Base-by-base conservation (phyloP, 1,140 invertebrate genomes). In the Pseudoatta argentina region DNA sequence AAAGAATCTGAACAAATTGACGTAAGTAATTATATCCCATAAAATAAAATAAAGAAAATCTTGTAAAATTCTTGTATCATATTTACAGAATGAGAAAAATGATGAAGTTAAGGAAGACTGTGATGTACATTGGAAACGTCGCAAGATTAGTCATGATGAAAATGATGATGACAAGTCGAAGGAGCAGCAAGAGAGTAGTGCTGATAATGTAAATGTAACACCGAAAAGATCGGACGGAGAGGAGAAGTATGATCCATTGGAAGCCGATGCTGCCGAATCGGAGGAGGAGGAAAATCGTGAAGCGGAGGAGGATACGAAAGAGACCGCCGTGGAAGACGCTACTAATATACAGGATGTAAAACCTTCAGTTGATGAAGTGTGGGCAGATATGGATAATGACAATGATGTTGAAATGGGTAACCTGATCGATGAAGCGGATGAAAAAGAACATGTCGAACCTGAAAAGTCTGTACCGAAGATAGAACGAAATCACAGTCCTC, bases 241-340 rank as follows among this genome's bases (percentile, higher is more conserved):
- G 53, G 93, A 94, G 1, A 94, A 94, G 18, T 94, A 94, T 69
- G 94, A 95, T 88, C 94, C 94, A 0, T 82, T 94, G 24, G 94
- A 95, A 85, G 93, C 93, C 0, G 94, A 94, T 7, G 93, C 91
- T 1, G 94, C 95, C 79, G 85, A 87, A 27, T 93, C 93, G 30
- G 92, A 93, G 30, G 91, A 93, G 1, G 89, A 93, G 24, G 85
- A 90, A 2, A 91, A 91, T 79, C 83, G 27, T 2, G 92, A 87
- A 48, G 48, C 12, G 5, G 81, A 89, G 1, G 72, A 81, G 24
- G 79, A 85, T 0, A 82, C 14, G 30, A 78, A 86, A 3, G 85
- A 91, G 27, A 87, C 78, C 7, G 16, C 18, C 39, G 73, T 30
- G 69, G 66, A 21, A 75, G 90, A 69, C 77, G 0, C 51, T 30